Base-by-base conservation (phyloP, 1,140 invertebrate genomes). In the Propsilocerus akamusi region DNA sequence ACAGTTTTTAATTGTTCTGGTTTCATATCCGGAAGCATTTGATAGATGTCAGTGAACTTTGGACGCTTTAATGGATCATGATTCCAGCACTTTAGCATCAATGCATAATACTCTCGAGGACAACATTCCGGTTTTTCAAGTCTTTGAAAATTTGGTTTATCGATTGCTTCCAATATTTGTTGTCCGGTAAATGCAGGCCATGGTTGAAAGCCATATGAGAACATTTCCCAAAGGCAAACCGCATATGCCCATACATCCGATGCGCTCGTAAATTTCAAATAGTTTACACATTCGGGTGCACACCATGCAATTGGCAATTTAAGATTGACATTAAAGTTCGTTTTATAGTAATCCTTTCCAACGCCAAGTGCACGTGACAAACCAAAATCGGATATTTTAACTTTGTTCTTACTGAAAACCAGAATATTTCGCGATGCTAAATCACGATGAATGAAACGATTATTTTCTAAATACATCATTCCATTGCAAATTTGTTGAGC, bases 161-260 rank as follows among this genome's bases (percentile, higher is more conserved):
- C 94, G 49, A 99, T 95, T 1, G 91, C 86, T 62, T 96, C 89
- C 1, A 98, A 67, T 54, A 98, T 97, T 71, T 99, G 84, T 56
- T 93, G 86, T 0, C 95, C 94, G 0, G 90, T 95, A 22, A 94
- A 72, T 0, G 90, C 94, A 0, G 88, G 86, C 94, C 94, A 98
- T 0, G 95, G 95, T 65, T 97, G 92, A 61, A 94, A 92, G 8
- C 95, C 95, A 60, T 96, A 97, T 10, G 89, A 91, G 62, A 97
- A 97, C 86, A 98, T 94, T 68, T 99, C 96, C 94, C 95, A 99
- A 0, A 99, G 66, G n/a, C 92, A 95, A 0, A 98, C 93, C 8
- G 86, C 95, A 68, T 86, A 99, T 0, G 93, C 90, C 95, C 95
- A 99, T 0, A 97, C 89, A 66, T 99, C 96, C 56, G 87, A 94